These are phyloP conservation scores for Brachycybe producta DNA, from an alignment of 2,888 invertebrate genomes.

Conservation along the genomic window DNA sequence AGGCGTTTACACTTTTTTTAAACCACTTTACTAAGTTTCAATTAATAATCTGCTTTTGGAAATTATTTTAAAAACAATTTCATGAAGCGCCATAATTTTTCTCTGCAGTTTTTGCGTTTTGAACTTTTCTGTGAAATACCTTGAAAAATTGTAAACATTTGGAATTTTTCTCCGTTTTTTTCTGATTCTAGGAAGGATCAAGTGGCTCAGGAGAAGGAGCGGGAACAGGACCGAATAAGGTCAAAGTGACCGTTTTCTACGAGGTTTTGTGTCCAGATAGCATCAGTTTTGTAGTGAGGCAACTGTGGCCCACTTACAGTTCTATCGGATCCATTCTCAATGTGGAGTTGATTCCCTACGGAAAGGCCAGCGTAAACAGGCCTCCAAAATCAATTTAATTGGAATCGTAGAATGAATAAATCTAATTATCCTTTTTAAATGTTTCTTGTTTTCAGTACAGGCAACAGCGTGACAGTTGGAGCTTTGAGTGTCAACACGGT, in stretches of 20 bases:
- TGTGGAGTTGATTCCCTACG: slow-evolving; percentile 55
- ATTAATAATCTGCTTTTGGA: too few species aligned
- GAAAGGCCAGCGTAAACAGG: slow-evolving; percentile 51
- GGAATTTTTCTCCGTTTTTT: too few species aligned
- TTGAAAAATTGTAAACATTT: too few species aligned
- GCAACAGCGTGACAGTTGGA: slow-evolving; percentile 1
- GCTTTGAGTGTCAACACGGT: slow-evolving; percentile 52
- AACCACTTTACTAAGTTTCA: too few species aligned
- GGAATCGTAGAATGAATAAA: not conserved
- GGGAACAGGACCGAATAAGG: too few species aligned
- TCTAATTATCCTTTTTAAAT: not conserved
- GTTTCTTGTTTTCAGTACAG: not conserved
- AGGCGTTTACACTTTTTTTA: too few species aligned
- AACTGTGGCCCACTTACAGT: slow-evolving; percentile 50
- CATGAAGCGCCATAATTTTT: too few species aligned
- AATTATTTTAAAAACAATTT: too few species aligned
- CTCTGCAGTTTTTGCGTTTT: too few species aligned
- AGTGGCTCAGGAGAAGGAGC: too few species aligned
- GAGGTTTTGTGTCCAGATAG: slow-evolving; percentile 63
- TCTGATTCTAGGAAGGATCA: too few species aligned
- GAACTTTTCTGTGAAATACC: too few species aligned
- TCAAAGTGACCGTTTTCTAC: slow-evolving; percentile 51
- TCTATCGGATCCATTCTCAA: slow-evolving; percentile 35
- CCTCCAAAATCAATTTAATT: not conserved
- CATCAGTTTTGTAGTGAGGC: slow-evolving; percentile 51